A percentile compares a stretch with the other conserved stretches of the same genome.
phyloP scores from a whole-genome alignment of 2,113 vertebrate species.

The Nothoprocta perdicaria region DNA sequence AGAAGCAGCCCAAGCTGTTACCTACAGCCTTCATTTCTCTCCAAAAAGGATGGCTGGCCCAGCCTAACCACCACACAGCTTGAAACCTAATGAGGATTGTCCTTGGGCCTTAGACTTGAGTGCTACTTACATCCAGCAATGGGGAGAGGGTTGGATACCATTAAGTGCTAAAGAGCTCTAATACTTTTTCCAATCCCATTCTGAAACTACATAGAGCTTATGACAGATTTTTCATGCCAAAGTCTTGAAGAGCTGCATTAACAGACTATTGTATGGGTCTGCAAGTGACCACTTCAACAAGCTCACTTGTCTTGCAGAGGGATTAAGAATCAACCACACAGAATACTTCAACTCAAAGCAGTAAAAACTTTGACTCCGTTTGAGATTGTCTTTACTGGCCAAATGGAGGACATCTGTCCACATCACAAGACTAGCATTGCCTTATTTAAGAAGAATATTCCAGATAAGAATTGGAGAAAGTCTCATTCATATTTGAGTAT shows the following conservation, averaged over 20 bases:
- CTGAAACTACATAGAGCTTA: not conserved
- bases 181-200: not conserved
- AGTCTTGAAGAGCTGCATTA: not conserved
- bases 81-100: not conserved
- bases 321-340: not conserved
- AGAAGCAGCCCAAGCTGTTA: not conserved
- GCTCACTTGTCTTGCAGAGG: not conserved
- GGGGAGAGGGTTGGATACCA: not conserved
- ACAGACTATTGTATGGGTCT: not conserved
- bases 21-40: not conserved
- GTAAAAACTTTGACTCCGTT: not conserved
- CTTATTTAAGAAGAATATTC: not conserved
- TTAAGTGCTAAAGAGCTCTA: not conserved
- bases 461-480: not conserved
- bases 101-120: not conserved
- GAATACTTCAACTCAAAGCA: not conserved
- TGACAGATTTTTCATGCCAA: not conserved
- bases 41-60: not conserved
- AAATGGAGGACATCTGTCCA: not conserved
- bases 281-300: not conserved
- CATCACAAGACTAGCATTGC: not conserved
- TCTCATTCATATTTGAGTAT: no score
- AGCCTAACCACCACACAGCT: slow-evolving; percentile 21
- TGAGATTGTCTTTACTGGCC: not conserved
- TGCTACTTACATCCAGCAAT: not conserved